phyloP scores from a whole-genome alignment of 1,140 invertebrate species.

The Drosophila parabipectinata region DNA sequence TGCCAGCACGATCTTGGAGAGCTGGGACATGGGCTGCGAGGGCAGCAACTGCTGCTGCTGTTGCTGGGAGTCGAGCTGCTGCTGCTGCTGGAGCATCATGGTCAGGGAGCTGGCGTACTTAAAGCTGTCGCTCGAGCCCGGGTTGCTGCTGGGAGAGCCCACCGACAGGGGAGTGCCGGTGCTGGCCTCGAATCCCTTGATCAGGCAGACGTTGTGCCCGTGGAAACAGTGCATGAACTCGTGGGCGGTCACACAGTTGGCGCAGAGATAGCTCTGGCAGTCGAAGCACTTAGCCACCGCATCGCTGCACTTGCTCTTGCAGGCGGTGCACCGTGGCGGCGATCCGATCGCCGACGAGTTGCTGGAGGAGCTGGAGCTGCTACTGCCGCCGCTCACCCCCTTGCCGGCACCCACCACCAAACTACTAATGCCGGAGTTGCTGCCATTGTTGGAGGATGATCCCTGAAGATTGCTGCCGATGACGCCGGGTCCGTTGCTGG shows the following conservation, averaged over 20 bases:
- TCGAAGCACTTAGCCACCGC: slow-evolving; percentile 96
- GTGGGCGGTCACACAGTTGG: slow-evolving; percentile 98
- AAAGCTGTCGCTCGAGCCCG: slow-evolving; percentile 63
- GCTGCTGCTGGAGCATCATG: slow-evolving; percentile 80
- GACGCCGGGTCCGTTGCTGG: slow-evolving; percentile 67
- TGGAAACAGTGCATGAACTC: slow-evolving; percentile 99
- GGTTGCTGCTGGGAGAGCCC: slow-evolving; percentile 56
- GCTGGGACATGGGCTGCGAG: slow-evolving; percentile 67
- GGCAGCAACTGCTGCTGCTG: slow-evolving; percentile 46
- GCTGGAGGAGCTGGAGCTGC: slow-evolving; percentile 23
- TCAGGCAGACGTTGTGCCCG: slow-evolving; percentile 92
- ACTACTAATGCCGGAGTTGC: slow-evolving; percentile 55
- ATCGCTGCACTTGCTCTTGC: slow-evolving; percentile 93
- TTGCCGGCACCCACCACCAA: slow-evolving; percentile 68
- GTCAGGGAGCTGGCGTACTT: slow-evolving; percentile 77
- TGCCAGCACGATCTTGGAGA: slow-evolving; percentile 75
- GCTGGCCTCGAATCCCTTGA: slow-evolving; percentile 67
- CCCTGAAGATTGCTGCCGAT: slow-evolving; percentile 72
- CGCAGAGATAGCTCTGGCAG: slow-evolving; percentile 97
- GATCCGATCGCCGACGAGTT: slow-evolving; percentile 29
- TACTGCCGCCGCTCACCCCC: slow-evolving; percentile 36
- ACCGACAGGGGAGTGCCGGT: slow-evolving; percentile 13
- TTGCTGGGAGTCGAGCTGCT: slow-evolving; percentile 62
- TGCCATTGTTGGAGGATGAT: slow-evolving; percentile 15
- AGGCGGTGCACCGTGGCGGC: slow-evolving; percentile 91